Base-by-base conservation (phyloP, 2,888 invertebrate genomes). In the Lochmaea crataegi region DNA sequence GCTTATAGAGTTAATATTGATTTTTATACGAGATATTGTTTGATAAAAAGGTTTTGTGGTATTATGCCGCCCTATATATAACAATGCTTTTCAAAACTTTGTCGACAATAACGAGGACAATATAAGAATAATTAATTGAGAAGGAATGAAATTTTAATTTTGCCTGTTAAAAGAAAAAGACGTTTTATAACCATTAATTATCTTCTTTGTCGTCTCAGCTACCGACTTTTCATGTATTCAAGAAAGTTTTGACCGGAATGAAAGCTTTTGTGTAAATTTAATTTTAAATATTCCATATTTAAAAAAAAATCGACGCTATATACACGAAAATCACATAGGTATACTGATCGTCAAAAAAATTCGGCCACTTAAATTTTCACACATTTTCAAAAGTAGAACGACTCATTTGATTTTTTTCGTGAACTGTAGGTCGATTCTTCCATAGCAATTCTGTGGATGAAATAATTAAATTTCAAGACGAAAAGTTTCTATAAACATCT, bases 1-100 rank as follows among this genome's bases (percentile, higher is more conserved):
- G 76, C 77, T 72, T 76, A 78, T 76, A 77, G 77, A 78, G 80
- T 79, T 79, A 78, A 79, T 80, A 80, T 80, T 80, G 80, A 80
- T 78, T 80, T 79, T 78, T 76, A 76, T 76, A 38, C 42, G 67
- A 70, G 71, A 75, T 72, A 77, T 80, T 79, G 80, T 80, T 77
- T 76, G 78, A 73, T 78, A 79, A 78, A 79, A 80, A 80, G 78
- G 75, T 77, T 78, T 76, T 66, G 73, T 65, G 71, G 57, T 71
- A 66, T 71, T 71, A 61, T 57, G 53, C 48, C 63, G 68, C 32
- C 56, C 42, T 64, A 11, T 32, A 10, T 42, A 32, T 71, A 73
- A 72, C 67, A 73, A 68, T 65, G 77, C 75, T 73, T 77, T 77
- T 73, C 65, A 72, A 74, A 75, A 73, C 51, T 72, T 75, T 41